Percentiles rank a stretch among this genome's conserved stretches.
Evolutionary conservation across 2,113 vertebrate species (phyloP).

Genomic region (chimpanzee (Pan troglodytes)): NHGRI_mPanTro3-v2.1_pri NC_072421.2:44112001-44112500

Average conservation of each 20-base stretch:
- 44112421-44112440: constrained; percentile 3
- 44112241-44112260: constrained; percentile 5
- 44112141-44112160: not conserved
- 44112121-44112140: not conserved
- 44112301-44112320: constrained; percentile 15
- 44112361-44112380: not conserved
- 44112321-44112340: not conserved
- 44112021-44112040: not conserved
- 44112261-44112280: constrained; percentile 22
- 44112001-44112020: not conserved
- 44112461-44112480: constrained; percentile 24
- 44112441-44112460: not conserved
- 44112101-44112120: not conserved
- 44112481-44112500: not conserved
- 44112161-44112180: not conserved
- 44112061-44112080: not conserved
- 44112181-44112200: constrained; percentile 13
- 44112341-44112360: not conserved
- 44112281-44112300: constrained; percentile 2
- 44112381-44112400: not conserved
- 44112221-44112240: constrained; percentile 9
- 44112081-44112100: not conserved
- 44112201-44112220: not conserved
- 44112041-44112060: not conserved
- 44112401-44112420: constrained; percentile 30